Evolutionary conservation across 2,888 invertebrate genomes (phyloP).

Genomic region (Sturmia bella): DNA sequence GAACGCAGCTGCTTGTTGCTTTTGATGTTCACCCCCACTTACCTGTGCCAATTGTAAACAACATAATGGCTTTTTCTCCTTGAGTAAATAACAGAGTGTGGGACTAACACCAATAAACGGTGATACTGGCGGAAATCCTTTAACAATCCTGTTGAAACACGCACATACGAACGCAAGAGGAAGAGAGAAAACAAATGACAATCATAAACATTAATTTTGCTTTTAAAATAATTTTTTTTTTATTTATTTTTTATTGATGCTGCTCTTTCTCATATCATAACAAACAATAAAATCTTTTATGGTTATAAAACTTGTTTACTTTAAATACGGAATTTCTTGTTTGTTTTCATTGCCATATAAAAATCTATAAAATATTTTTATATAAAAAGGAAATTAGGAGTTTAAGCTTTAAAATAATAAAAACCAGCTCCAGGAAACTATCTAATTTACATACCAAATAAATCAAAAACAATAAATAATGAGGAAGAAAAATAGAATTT

Average conservation of each 20-base stretch:
- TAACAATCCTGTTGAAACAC: conserved; percentile 89
- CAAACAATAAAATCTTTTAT: conserved; percentile 15
- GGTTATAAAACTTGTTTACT: conserved; percentile 3
- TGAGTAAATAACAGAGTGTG: conserved; percentile 97
- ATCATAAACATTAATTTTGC: conserved; percentile 42
- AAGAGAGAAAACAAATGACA: conserved; percentile 21
- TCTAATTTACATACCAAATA: too few species aligned
- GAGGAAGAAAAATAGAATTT: too few species aligned
- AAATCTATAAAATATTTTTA: too few species aligned
- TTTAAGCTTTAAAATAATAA: too few species aligned
- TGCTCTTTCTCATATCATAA: background rate
- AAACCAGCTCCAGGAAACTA: too few species aligned
- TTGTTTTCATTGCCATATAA: background rate
- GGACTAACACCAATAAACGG: conserved; percentile 99
- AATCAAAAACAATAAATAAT: too few species aligned
- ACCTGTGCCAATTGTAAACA: conserved; percentile 96
- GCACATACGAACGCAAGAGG: conserved; percentile 42
- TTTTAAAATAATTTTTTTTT: conserved; percentile 17
- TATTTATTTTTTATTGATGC: conserved; percentile 16
- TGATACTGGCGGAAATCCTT: conserved; percentile 97
- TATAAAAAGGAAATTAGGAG: too few species aligned
- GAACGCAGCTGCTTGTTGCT: too few species aligned
- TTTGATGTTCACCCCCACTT: too few species aligned
- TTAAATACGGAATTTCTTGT: too few species aligned
- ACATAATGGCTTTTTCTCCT: conserved; percentile 97